Conservation (phyloP, 23 tunicate species). For the Trididemnum clinides region DNA sequence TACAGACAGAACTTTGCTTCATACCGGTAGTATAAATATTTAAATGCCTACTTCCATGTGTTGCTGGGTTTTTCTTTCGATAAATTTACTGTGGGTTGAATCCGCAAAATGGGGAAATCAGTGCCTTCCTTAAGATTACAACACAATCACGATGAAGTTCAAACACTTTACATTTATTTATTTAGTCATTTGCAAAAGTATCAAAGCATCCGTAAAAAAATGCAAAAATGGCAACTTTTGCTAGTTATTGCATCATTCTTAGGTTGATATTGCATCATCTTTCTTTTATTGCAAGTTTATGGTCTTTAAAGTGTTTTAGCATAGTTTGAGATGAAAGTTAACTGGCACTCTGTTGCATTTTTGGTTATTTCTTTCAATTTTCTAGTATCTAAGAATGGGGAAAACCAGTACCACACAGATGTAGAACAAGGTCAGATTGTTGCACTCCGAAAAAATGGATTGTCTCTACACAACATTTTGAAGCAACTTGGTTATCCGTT, state of each 20-base stretch:
- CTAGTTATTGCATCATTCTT: slow-evolving; percentile 6
- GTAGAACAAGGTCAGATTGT: slow-evolving; percentile 17
- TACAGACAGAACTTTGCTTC: too few species aligned
- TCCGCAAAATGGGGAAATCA: too few species aligned
- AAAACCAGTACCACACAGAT: slow-evolving; percentile 20
- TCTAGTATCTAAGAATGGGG: slow-evolving; percentile 4
- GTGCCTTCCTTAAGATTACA: too few species aligned
- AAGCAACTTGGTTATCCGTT: slow-evolving; percentile 27
- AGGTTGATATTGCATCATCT: slow-evolving; percentile 8
- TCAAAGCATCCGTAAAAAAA: too few species aligned
- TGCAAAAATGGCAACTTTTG: neutral
- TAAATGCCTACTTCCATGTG: too few species aligned
- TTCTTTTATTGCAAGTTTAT: neutral
- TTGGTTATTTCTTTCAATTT: slow-evolving; percentile 5
- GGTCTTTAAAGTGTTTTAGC: slow-evolving; percentile 10
- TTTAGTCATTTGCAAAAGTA: too few species aligned
- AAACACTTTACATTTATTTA: too few species aligned
- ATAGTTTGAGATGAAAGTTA: neutral
- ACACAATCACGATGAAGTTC: too few species aligned
- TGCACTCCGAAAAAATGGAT: slow-evolving; percentile 26
- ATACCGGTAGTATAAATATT: too few species aligned
- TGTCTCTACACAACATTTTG: neutral
- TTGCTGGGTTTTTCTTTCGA: too few species aligned
- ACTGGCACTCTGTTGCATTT: neutral
- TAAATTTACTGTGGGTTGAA: too few species aligned